Conservation (phyloP, 2,888 invertebrate genomes). For the Magallana nippona region DNA sequence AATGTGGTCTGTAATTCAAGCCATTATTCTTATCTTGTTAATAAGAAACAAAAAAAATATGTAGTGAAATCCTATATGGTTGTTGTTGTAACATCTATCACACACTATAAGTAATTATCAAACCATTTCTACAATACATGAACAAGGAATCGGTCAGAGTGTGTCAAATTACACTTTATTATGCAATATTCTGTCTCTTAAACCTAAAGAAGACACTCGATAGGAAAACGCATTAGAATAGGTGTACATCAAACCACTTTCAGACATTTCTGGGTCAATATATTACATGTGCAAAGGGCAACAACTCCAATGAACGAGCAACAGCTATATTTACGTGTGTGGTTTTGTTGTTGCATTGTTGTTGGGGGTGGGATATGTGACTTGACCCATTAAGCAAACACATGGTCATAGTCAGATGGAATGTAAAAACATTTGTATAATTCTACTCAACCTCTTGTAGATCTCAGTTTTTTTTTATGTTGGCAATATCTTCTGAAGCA, state of each 20-base stretch:
- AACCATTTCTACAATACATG: conserved; percentile 2
- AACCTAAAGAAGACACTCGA: not conserved
- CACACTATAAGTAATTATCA: conserved; percentile 16
- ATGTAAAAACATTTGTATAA: not conserved
- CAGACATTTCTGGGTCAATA: not conserved
- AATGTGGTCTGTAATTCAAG: conserved; percentile 20
- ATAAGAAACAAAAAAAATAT: not conserved
- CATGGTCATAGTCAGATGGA: no score
- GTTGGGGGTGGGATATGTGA: no score
- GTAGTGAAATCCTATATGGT: not conserved
- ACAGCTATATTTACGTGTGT: not conserved
- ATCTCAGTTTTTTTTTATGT: not conserved
- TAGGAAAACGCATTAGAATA: no score
- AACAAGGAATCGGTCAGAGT: not conserved
- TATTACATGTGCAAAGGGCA: conserved; percentile 22
- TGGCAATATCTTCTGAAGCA: conserved; percentile 20
- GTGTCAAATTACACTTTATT: not conserved
- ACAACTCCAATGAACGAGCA: not conserved
- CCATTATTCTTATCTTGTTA: conserved; percentile 9
- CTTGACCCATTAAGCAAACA: no score
- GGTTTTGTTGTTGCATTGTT: no score
- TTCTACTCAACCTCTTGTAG: conserved; percentile 20
- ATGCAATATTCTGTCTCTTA: not conserved
- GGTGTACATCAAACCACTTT: no score
- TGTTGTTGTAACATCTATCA: conserved; percentile 1